A percentile compares a stretch with the other conserved stretches of the same genome.
These are phyloP conservation scores for Platichthys flesus DNA, from an alignment of 2,113 vertebrate species.

Conservation along the genomic window DNA sequence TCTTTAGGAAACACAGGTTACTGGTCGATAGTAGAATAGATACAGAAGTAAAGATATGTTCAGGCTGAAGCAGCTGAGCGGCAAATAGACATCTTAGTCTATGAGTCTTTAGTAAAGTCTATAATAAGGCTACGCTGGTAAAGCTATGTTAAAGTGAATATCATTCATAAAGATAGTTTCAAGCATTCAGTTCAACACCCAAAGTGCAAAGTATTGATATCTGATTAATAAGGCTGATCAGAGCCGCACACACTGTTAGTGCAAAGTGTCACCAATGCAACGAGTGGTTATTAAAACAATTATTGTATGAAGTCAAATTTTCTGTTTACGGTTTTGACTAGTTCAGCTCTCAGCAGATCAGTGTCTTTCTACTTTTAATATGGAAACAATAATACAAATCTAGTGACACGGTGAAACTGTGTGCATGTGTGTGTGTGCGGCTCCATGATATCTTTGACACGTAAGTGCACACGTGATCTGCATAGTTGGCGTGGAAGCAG, in stretches of 20 bases:
- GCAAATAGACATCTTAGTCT: background rate
- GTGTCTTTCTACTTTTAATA: background rate
- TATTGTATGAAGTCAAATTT: background rate
- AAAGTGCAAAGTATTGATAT: constrained; percentile 56
- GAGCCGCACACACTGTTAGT: constrained; percentile 4
- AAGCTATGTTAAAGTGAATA: constrained; percentile 30
- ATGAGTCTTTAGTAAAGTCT: constrained; percentile 2
- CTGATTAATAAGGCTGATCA: constrained; percentile 35
- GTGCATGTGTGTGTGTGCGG: constrained; percentile 10
- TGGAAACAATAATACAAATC: background rate
- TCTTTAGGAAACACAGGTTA: too few species aligned
- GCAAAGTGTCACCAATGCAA: background rate
- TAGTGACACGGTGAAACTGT: background rate
- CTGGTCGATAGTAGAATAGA: background rate
- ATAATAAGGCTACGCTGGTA: constrained; percentile 26
- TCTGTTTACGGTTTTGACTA: background rate
- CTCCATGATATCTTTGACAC: constrained; percentile 26
- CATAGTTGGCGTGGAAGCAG: constrained; percentile 59
- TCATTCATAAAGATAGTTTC: constrained; percentile 17
- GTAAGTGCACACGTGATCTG: constrained; percentile 8
- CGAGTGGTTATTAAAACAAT: background rate
- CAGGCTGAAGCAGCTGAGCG: constrained; percentile 7
- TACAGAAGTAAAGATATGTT: background rate
- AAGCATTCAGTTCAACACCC: constrained; percentile 39
- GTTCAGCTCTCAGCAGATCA: background rate